Percentiles rank a stretch among this genome's conserved stretches.
phyloP scores from a whole-genome alignment of 2,888 invertebrate genomes.

The Drosophila borborema region DNA sequence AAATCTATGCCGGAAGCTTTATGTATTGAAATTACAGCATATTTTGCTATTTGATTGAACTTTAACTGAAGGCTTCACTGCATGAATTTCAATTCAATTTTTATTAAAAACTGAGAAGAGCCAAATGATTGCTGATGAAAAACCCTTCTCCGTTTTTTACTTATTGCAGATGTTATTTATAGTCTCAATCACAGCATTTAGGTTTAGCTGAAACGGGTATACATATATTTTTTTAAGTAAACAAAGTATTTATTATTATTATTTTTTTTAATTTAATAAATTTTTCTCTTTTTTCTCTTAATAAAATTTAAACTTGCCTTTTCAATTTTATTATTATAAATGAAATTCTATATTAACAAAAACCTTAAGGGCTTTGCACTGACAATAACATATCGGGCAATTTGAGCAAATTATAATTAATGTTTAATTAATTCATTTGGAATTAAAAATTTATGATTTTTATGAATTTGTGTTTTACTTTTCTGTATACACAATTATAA shows the following conservation, averaged over 20 bases:
- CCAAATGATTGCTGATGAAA: background rate
- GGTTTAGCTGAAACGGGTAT: background rate
- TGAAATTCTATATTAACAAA: background rate
- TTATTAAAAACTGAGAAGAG: background rate
- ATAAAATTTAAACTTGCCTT: too few relatives aligned
- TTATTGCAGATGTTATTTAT: background rate
- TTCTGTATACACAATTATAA: conserved; percentile 20
- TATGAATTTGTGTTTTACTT: background rate
- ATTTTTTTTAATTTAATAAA: too few relatives aligned
- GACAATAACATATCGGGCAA: background rate
- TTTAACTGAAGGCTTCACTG: background rate
- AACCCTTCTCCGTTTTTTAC: background rate
- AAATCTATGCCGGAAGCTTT: conserved; percentile 62
- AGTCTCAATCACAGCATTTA: background rate
- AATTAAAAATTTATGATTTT: background rate
- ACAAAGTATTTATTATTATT: too few relatives aligned
- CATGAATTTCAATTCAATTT: conserved; percentile 13
- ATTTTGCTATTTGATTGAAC: conserved; percentile 6
- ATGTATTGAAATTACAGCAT: conserved; percentile 7
- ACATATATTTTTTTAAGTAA: background rate
- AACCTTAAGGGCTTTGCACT: background rate
- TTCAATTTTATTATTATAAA: too few relatives aligned
- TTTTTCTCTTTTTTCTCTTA: too few relatives aligned
- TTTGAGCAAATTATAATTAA: conserved; percentile 59
- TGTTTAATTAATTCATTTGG: conserved; percentile 60